phyloP scores from a whole-genome alignment of 2,113 vertebrate genomes.

The Prolemur simus region DNA sequence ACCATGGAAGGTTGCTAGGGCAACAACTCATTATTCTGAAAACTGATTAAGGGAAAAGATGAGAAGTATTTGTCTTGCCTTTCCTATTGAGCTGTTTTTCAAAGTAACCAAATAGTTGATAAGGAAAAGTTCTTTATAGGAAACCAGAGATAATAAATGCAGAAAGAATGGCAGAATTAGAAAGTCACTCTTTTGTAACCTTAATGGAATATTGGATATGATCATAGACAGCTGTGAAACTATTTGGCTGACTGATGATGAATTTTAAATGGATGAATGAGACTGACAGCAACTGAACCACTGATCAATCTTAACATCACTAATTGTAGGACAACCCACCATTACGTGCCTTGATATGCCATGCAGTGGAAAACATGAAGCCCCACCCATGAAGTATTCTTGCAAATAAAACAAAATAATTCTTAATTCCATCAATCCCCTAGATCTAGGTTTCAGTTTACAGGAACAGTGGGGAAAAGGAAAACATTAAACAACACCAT shows the following conservation, averaged over 20 bases:
- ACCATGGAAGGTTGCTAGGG: constrained; percentile 2
- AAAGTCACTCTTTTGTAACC: neutral
- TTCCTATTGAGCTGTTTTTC: neutral
- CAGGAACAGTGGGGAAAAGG: neutral
- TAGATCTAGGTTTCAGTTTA: neutral
- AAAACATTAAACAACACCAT: neutral
- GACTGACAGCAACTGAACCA: neutral
- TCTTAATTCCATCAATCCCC: neutral
- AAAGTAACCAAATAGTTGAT: constrained; percentile 2
- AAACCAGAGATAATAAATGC: neutral
- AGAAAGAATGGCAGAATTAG: neutral
- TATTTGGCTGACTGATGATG: neutral
- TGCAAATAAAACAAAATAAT: neutral
- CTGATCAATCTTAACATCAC: neutral
- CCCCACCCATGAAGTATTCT: neutral
- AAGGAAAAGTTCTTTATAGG: neutral
- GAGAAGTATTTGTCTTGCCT: neutral
- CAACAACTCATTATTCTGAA: constrained; percentile 22
- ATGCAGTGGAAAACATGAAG: neutral
- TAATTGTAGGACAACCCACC: neutral
- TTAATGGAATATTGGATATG: neutral
- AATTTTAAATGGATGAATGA: neutral
- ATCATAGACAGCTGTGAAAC: neutral
- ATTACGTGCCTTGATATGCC: neutral
- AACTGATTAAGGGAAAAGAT: constrained; percentile 18